Evolutionary conservation across 2,113 vertebrate genomes (phyloP), one percentile per base, ranked within the genome.

Genomic region (Labeo rohita): DNA sequence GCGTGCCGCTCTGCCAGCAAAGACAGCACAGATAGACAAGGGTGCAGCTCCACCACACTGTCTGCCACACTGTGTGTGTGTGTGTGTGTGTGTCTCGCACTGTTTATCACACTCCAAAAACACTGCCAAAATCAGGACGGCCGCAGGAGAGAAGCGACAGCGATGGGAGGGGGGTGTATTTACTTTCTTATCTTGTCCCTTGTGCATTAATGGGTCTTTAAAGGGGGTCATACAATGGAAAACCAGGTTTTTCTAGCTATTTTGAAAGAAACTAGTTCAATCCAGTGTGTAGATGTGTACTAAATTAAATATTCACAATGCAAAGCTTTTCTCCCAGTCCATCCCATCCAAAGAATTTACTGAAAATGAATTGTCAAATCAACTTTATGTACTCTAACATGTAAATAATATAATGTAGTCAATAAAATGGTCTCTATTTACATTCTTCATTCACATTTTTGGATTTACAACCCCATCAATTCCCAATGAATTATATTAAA

Each of bases 61-160:
- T 73, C 36, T 84, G 50, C 49, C 28, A 78, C 0, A 1, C 39
- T 75, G 21, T 84, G 82, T 54, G 36, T 72, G n/a, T 81, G 28
- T 86, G n/a, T 83, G 10, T 73, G 13, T 56, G 66, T 50, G 21
- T 72, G 16, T 81, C 47, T 70, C 77, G 10, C 73, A 86, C 84
- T 88, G 91, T 91, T 92, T 92, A 92, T 92, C 92, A 91, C 90
- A 89, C 80, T 89, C 86, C 84, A 85, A 87, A 66, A 73, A 84
- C 59, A 75, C 79, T 89, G 88, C 75, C 88, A 88, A 86, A 88
- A 79, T 61, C 75, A 84, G 68, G 78, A 21, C 39, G 47, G 77
- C 34, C 34, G 21, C 54, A 76, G 84, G 52, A 84, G 88, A 80
- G 75, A 28, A 47, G 87, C 86, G 87, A 89, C 83, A 85, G 50